Evolutionary conservation across 2,888 invertebrate species (phyloP), one percentile per base, ranked within the genome.

Genomic region (Patella depressa): DNA sequence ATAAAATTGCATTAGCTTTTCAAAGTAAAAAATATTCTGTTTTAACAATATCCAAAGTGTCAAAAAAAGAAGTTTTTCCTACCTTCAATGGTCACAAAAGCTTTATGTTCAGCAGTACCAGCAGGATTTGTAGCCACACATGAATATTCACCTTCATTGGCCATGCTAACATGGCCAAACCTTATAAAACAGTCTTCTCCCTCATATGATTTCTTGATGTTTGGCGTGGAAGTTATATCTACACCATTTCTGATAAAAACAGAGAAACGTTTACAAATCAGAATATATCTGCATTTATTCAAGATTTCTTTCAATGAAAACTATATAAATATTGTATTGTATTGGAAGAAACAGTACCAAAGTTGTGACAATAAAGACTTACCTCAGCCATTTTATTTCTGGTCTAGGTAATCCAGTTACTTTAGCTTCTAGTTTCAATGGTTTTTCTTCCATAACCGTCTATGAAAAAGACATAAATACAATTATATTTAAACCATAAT

Each of bases 351-450:
- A 19, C 65, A n/a, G n/a, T 7, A n/a, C 19, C n/a, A 19, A n/a
- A 45, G 45, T 9, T 45, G 9, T 45, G 9, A 9, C 0, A 45
- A 45, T 9, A 45, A 1, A 45, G 9, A 97, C 97, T 89, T 97
- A 97, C 85, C 96, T 95, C 80, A 96, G 94, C 98, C 98, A 98
- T 71, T 94, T 94, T 34, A 98, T 95, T 89, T 95, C 95, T n/a
- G 98, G 97, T 3, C 95, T 94, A 74, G 98, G 98, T 90, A 96
- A 95, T 74, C 97, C 98, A 12, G 94, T 95, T 2, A 98, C 97
- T 92, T 95, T 96, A 11, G 96, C 96, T 65, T 93, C 93, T 76
- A 98, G 93, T 83, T 82, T 83, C 81, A 89, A 80, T 59, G 84
- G 80, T 76, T 85, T 85, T 74, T 90, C 89, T 81, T 90, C 90